Base-by-base conservation (phyloP, 2,888 invertebrate genomes). In the Cephus pulcher region DNA sequence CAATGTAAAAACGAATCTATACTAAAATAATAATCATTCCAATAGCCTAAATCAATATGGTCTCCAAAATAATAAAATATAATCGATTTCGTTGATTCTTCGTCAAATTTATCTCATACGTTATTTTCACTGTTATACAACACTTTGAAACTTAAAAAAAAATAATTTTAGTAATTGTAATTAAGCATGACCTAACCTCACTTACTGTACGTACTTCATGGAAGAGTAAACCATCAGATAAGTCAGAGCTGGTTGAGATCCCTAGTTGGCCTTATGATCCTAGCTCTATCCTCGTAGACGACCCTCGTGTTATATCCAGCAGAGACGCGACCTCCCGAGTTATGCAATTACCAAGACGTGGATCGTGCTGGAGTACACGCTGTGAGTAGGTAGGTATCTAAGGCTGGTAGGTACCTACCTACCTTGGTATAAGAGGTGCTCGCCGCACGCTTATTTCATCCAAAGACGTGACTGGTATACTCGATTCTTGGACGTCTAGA, bases 291-390 rank as follows among this genome's bases (percentile, higher is more conserved):
- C 56, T 56, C 56, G 56, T 56, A 73, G 80, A 79, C 80, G 75
- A 80, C 80, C 80, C 74, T 77, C 80, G 82, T 76, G 82, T 83
- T 82, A 81, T 78, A 56, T 23, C 56, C 56, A 56, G 56, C 56
- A 23, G 33, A 71, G 82, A 75, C 76, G n/a, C 81, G 82, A 85
- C 82, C 82, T 85, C 79, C 81, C 75, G 76, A 82, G 80, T 84
- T 85, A 82, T 84, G 82, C 82, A 85, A 84, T 85, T 85, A 84
- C 82, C 75, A 73, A 23, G 56, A 74, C 74, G 34, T 32, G 35
- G 69, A 69, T 75, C 77, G 77, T 69, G 74, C 74, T 68, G 69
- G 77, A 75, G 77, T 37, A 30, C 74, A 32, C n/a, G 73, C 73
- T 30, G 37, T 11, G 37, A 74, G 74, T n/a, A 34, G 74, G 56